These are phyloP conservation scores for Poecilia gillii DNA, from an alignment of 2,797 vertebrate species.

Conservation along the genomic window DNA sequence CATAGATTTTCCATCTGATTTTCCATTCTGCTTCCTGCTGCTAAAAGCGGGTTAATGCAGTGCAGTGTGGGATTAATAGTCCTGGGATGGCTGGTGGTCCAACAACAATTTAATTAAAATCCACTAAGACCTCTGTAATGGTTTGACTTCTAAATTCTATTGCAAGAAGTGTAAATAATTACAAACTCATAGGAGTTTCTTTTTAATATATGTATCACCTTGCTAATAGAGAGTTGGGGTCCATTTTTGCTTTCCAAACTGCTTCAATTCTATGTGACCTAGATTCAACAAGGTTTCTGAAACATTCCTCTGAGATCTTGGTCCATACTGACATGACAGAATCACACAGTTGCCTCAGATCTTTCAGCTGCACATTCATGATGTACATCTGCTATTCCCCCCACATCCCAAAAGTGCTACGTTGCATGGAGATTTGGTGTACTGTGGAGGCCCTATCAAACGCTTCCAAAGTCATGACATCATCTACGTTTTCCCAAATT, in stretches of 20 bases:
- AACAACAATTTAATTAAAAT: not conserved
- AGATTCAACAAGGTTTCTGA: not conserved
- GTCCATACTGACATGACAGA: not conserved
- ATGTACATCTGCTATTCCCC: not conserved
- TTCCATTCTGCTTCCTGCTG: no score
- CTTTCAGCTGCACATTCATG: not conserved
- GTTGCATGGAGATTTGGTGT: not conserved
- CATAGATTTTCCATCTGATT: no score
- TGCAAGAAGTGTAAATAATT: not conserved
- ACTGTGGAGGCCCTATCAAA: not conserved
- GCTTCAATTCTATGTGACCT: not conserved
- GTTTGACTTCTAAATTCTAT: not conserved
- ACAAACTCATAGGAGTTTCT: not conserved
- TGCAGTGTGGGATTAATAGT: no score
- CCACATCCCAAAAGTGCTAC: not conserved
- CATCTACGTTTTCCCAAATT: not conserved
- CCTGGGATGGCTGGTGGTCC: no score
- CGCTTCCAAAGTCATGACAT: not conserved
- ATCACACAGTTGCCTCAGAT: not conserved
- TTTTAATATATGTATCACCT: not conserved
- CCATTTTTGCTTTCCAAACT: not conserved
- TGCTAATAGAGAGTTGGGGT: not conserved
- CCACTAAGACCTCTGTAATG: not conserved
- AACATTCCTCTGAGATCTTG: not conserved
- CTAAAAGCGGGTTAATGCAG: no score